Evolutionary conservation across 2,797 vertebrate species (phyloP).

Genomic region (Enteromius fasciolatus): DNA sequence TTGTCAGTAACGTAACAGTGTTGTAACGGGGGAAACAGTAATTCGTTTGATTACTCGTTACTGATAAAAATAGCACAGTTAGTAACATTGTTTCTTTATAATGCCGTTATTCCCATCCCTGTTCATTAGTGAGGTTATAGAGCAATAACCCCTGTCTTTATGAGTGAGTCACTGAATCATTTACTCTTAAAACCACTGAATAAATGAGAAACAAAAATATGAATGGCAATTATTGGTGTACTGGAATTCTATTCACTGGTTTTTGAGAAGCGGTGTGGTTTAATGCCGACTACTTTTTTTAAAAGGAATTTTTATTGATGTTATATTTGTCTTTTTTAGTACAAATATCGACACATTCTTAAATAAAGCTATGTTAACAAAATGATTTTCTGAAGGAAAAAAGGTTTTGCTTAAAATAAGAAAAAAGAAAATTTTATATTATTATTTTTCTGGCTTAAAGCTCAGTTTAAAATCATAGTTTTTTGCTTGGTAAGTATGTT

Average conservation of each 20-base stretch:
- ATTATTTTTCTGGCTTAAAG: background rate
- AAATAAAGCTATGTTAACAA: background rate
- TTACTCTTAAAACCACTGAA: background rate
- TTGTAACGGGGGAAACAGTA: too few relatives aligned
- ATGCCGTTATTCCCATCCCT: too few relatives aligned
- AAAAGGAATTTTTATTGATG: background rate
- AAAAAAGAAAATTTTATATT: background rate
- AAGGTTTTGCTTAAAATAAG: background rate
- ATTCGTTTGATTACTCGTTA: too few relatives aligned
- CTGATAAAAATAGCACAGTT: too few relatives aligned
- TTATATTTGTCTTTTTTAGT: background rate
- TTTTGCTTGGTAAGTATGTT: background rate
- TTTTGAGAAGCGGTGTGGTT: background rate
- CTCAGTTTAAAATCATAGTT: too few relatives aligned
- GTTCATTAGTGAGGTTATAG: background rate
- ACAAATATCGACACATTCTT: background rate
- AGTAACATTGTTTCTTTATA: too few relatives aligned
- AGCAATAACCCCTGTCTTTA: background rate
- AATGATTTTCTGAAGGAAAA: background rate
- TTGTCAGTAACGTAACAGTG: too few relatives aligned
- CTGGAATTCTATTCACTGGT: background rate
- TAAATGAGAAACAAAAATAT: background rate
- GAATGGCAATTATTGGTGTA: background rate
- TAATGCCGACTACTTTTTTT: too few relatives aligned
- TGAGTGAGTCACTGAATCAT: constrained; percentile 5